Evolutionary conservation across 2,113 vertebrate genomes (phyloP).

Genomic region (Hiodon tergisus): DNA sequence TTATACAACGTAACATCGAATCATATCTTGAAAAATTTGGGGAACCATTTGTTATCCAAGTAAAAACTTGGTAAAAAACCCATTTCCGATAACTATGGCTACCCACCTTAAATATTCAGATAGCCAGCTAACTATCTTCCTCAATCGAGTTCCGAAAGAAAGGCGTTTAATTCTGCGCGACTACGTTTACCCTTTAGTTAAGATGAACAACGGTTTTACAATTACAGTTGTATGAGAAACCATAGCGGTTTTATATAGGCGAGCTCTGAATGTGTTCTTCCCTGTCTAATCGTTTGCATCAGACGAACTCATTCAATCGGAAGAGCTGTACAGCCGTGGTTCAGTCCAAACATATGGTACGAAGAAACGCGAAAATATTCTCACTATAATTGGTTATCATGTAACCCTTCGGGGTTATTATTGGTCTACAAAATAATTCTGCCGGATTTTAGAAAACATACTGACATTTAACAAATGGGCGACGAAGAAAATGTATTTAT

Average conservation of each 20-base stretch:
- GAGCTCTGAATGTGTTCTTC: neutral
- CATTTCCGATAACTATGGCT: neutral
- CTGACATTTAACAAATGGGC: too few species aligned
- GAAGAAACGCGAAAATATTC: too few species aligned
- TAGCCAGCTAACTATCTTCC: neutral
- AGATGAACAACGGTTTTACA: neutral
- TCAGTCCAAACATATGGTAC: too few species aligned
- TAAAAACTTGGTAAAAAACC: neutral
- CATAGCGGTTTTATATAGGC: neutral
- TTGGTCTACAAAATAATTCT: too few species aligned
- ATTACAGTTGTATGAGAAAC: neutral
- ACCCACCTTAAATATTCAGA: constrained; percentile 21
- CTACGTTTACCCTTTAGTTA: neutral
- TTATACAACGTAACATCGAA: neutral
- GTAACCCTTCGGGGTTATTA: too few species aligned
- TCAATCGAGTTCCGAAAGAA: constrained; percentile 10
- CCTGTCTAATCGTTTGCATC: too few species aligned
- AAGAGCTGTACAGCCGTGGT: too few species aligned
- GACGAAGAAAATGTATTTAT: too few species aligned
- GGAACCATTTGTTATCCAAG: neutral
- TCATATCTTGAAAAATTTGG: neutral
- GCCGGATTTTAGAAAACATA: too few species aligned
- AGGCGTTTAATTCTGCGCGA: neutral
- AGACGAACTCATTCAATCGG: too few species aligned
- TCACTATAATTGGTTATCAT: too few species aligned